Evolutionary conservation across 2,888 invertebrate genomes (phyloP).

Genomic region (Machimus rusticus): DNA sequence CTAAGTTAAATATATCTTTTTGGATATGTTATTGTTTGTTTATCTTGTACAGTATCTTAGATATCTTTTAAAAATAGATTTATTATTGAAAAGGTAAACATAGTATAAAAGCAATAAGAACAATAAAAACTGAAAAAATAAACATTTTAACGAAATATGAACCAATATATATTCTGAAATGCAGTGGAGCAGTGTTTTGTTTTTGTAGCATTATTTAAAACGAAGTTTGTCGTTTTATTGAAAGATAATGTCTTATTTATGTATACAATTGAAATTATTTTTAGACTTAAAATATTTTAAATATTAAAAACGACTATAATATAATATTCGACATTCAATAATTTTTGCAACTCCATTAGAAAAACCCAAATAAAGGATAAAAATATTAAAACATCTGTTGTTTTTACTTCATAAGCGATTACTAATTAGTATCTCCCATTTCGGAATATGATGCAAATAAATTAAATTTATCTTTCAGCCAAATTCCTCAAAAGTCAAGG

Average conservation of each 20-base stretch:
- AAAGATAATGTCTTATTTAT: neutral
- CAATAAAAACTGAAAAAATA: constrained; percentile 36
- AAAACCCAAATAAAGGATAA: neutral
- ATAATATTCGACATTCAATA: neutral
- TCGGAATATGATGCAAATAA: no score
- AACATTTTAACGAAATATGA: constrained; percentile 39
- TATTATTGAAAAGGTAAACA: neutral
- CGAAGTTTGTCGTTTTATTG: constrained; percentile 46
- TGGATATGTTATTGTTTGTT: constrained; percentile 33
- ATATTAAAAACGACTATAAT: neutral
- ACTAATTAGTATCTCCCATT: no score
- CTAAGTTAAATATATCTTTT: constrained; percentile 11
- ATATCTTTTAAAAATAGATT: constrained; percentile 14
- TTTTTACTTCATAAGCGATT: no score
- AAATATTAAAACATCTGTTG: no score
- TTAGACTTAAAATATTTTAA: neutral
- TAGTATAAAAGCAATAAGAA: neutral
- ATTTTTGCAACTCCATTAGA: neutral
- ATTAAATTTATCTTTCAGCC: no score
- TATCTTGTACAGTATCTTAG: constrained; percentile 31
- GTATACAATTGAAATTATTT: neutral
- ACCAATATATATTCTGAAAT: constrained; percentile 48
- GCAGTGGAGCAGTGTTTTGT: constrained; percentile 56
- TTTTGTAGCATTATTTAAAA: constrained; percentile 51
- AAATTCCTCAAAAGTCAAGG: no score